These are phyloP conservation scores for Deladenus siricidicola DNA, from an alignment of 2,888 invertebrate species.

Conservation along the genomic window DNA sequence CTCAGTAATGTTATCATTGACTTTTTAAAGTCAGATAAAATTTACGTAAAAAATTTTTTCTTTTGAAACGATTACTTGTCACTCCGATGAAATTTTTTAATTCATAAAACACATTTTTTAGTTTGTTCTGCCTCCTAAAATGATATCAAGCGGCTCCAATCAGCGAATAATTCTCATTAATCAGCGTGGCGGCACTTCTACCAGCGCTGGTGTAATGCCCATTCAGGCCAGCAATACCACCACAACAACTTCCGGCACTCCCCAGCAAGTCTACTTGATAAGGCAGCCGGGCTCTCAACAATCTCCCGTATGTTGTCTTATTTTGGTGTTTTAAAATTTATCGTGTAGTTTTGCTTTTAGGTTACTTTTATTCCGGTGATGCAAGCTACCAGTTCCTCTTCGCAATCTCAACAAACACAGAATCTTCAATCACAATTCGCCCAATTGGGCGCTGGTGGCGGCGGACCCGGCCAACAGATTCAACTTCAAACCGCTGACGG, in stretches of 20 bases:
- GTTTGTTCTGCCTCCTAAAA: not conserved
- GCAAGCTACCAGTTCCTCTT: slow-evolving; percentile 9
- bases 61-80: too few species aligned
- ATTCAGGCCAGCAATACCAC: too few species aligned
- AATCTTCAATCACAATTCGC: slow-evolving; percentile 11
- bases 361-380: slow-evolving; percentile 20
- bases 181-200: not conserved
- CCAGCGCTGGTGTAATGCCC: too few species aligned
- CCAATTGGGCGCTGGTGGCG: slow-evolving; percentile 9
- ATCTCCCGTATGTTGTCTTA: not conserved
- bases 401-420: not conserved
- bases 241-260: not conserved
- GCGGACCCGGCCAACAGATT: slow-evolving; percentile 9
- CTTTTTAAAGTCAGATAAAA: not conserved
- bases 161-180: slow-evolving; percentile 12
- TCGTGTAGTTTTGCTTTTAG: slow-evolving; percentile 11
- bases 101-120: too few species aligned
- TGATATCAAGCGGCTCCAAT: not conserved
- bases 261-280: slow-evolving; percentile 11
- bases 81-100: too few species aligned
- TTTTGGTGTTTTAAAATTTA: not conserved
- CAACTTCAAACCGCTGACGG: slow-evolving; percentile 21
- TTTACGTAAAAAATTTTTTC: not conserved
- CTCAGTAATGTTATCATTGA: not conserved
- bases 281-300: slow-evolving; percentile 8